Evolutionary conservation across 2,888 invertebrate species (phyloP).

Genomic region (Parnassius orleans): DNA sequence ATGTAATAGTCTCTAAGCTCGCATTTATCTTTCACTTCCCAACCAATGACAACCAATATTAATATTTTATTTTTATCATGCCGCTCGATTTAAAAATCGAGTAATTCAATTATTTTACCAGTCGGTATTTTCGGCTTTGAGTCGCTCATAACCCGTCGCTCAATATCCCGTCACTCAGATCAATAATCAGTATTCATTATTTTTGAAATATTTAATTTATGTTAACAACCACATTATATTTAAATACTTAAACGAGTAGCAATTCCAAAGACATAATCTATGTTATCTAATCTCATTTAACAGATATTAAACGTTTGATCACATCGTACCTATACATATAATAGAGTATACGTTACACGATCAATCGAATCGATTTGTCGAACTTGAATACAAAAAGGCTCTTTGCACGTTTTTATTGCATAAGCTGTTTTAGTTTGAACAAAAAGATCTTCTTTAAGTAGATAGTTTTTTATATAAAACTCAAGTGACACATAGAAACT

Average conservation of each 20-base stretch:
- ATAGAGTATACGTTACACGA: conserved; percentile 29
- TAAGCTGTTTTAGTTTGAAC: conserved; percentile 17
- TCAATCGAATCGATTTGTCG: conserved; percentile 43
- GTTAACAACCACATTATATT: not conserved
- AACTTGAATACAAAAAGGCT: conserved; percentile 18
- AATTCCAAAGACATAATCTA: not conserved
- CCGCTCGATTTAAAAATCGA: too few species aligned
- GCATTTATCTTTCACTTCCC: too few species aligned
- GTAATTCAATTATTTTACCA: too few species aligned
- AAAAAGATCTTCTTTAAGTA: conserved; percentile 30
- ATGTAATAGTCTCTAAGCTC: too few species aligned
- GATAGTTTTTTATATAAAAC: not conserved
- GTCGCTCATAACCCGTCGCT: too few species aligned
- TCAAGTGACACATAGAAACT: too few species aligned
- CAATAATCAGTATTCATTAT: too few species aligned
- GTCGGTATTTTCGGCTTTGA: too few species aligned
- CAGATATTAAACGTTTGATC: conserved; percentile 7
- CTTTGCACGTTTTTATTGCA: conserved; percentile 6
- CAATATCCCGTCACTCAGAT: too few species aligned
- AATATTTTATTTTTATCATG: too few species aligned
- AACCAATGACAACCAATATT: too few species aligned
- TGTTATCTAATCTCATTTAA: conserved; percentile 8
- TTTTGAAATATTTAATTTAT: too few species aligned
- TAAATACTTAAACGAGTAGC: not conserved
- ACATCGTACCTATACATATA: conserved; percentile 13